Percentiles rank a stretch among this genome's conserved stretches.
phyloP scores from a whole-genome alignment of 2,888 invertebrate species.

The Phortica magna region DNA sequence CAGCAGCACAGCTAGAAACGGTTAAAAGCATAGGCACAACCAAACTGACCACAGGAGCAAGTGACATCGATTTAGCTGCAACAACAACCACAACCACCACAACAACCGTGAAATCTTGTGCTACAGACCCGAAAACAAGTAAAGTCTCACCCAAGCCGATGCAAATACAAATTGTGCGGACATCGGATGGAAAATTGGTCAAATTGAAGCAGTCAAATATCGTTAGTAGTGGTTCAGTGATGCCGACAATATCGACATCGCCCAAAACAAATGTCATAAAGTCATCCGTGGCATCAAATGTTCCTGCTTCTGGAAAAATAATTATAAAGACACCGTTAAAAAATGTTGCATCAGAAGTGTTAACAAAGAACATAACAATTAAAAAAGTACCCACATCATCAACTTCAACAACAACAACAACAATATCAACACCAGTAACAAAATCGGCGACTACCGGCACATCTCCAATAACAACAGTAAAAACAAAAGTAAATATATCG shows the following conservation, averaged over 20 bases:
- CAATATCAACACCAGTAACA: not conserved
- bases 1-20: not conserved
- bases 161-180: conserved; percentile 60
- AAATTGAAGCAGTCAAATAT: conserved; percentile 53
- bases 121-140: conserved; percentile 1
- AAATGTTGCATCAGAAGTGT: conserved; percentile 40
- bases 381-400: conserved; percentile 21
- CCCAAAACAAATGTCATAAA: conserved; percentile 9
- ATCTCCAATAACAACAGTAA: not conserved
- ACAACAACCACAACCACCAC: not conserved
- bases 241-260: conserved; percentile 20
- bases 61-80: not conserved
- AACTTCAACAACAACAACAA: not conserved
- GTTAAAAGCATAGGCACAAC: not conserved
- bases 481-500: not conserved
- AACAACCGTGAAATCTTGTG: not conserved
- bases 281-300: conserved; percentile 31
- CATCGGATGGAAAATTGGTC: conserved; percentile 61
- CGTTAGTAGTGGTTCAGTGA: conserved; percentile 16
- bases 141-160: conserved; percentile 19
- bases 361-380: conserved; percentile 12
- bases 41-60: not conserved
- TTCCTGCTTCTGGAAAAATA: conserved; percentile 48
- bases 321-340: conserved; percentile 55
- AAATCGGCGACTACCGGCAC: not conserved